Conservation (phyloP, 2,113 vertebrate species). For the Chaetorhynchus papuensis region DNA sequence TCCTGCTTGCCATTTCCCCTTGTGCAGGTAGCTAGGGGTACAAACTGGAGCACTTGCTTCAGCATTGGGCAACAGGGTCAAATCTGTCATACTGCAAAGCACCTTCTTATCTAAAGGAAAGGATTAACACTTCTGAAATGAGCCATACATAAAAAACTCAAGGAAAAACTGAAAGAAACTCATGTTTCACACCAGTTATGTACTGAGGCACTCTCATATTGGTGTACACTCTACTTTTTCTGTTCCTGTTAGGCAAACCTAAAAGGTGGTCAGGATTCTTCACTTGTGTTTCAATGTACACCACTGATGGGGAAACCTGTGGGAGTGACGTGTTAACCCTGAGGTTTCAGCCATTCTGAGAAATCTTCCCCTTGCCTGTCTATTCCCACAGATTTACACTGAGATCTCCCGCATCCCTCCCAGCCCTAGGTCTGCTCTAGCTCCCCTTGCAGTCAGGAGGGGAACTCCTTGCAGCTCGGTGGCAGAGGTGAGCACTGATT, state of each 20-base stretch:
- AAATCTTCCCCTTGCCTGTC: not conserved
- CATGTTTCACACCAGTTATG: not conserved
- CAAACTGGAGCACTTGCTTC: not conserved
- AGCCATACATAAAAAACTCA: not conserved
- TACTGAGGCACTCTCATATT: not conserved
- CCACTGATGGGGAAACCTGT: not conserved
- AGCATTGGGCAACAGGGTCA: not conserved
- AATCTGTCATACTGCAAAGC: not conserved
- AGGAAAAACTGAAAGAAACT: not conserved
- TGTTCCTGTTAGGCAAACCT: not conserved
- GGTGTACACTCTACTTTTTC: not conserved
- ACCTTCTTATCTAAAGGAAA: not conserved
- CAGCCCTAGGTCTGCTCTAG: not conserved
- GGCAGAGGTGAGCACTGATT: not conserved
- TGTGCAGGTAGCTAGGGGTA: not conserved
- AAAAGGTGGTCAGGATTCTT: not conserved
- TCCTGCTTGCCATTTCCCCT: not conserved
- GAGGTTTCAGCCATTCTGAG: not conserved
- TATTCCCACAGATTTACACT: not conserved
- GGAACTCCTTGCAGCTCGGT: not conserved
- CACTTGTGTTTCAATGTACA: not conserved
- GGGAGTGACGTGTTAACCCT: not conserved
- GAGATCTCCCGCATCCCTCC: not conserved
- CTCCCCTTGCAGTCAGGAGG: not conserved
- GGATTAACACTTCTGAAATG: slow-evolving; percentile 5